Base-by-base conservation (phyloP, 30 jellyfish, hydroid and myxozoan species). In the Clytia hemisphaerica region DNA sequence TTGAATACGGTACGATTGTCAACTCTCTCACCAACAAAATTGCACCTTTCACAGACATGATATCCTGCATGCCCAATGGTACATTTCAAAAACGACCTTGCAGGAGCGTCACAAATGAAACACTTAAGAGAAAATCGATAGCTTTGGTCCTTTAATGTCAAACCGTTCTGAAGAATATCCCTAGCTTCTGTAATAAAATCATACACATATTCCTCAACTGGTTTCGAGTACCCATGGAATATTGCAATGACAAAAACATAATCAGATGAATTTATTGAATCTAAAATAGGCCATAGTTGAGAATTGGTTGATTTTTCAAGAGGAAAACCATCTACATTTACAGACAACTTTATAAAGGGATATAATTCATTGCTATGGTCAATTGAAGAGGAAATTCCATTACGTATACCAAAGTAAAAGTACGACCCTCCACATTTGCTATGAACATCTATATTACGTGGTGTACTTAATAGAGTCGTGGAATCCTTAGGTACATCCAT, bases 211-310 rank as follows among this genome's bases (percentile, higher is more conserved):
- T 19, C 48, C 45, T 67, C 71, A 3, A 67, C 31, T 47, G 79
- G 79, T 25, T 67, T 67, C 6, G 71, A 45, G 10, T 6, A 22
- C 12, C 79, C 79, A 67, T 35, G 47, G 44, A 16, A 67, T n/a
- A 47, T 18, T 18, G 68, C 79, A 42, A 67, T 50, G 21, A 67
- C 31, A 35, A 67, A 67, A 7, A 32, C 38, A 25, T n/a, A n/a
- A n/a, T 67, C 34, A 2, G 24, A 16, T 19, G 33, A 35, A 45
- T 16, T 32, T 27, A 67, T 1, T 10, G 26, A 31, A 35, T 67
- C 24, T 33, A 45, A 35, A 67, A 67, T 67, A 44, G 79, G 79
- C 79, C 79, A 42, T 27, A n/a, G n/a, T n/a, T n/a, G n/a, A n/a
- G n/a, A n/a, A n/a, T n/a, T n/a, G n/a, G n/a, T n/a, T n/a, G n/a